Evolutionary conservation across 2,888 invertebrate species (phyloP), one percentile per base, ranked within the genome.

Genomic region (Lepas anatifera): DNA sequence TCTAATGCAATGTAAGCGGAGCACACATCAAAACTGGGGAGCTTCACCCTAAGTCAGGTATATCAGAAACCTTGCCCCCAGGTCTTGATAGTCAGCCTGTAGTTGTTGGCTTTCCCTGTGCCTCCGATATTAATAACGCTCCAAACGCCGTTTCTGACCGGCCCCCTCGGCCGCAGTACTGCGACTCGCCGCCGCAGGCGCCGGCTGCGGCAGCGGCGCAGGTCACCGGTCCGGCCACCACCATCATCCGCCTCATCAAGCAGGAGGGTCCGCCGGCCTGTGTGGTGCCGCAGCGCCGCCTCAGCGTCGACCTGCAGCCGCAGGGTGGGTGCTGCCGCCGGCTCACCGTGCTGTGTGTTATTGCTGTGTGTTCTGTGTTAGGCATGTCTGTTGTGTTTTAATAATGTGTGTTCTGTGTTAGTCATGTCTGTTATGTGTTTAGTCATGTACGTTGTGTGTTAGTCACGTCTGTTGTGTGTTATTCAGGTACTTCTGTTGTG

Each of bases 161-260:
- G n/a, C n/a, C n/a, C n/a, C n/a, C n/a, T n/a, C n/a, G n/a, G n/a
- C 52, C 16, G 58, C 35, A 58, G 58, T 58, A 58, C 35, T 58
- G 58, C 22, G 58, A 58, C 58, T 22, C 58, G 35, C 58, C 58
- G 22, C 58, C 58, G 22, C 32, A 35, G 35, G 35, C 58, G 35
- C 58, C 58, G 22, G 32, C 58, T 6, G 58, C 35, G 35, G 35
- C 58, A 25, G 32, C 58, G 32, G 32, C 58, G 18, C 58, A 58
- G 22, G 22, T 35, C 8, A 58, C 58, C 32, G 35, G 32, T 18
- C 22, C 35, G 1, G 3, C 35, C 22, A 16, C 58, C 11, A 25
- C 58, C 35, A 58, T 58, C 58, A 58, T 58, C 35, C 58, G 35
- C 22, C 22, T 58, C 32, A 35, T 58, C 18, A 58, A 58, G 22